A percentile compares a stretch with the other conserved stretches of the same genome.
These are phyloP conservation scores for Pygathrix nemaeus DNA, from an alignment of 2,113 vertebrate genomes.

Conservation along the genomic window DNA sequence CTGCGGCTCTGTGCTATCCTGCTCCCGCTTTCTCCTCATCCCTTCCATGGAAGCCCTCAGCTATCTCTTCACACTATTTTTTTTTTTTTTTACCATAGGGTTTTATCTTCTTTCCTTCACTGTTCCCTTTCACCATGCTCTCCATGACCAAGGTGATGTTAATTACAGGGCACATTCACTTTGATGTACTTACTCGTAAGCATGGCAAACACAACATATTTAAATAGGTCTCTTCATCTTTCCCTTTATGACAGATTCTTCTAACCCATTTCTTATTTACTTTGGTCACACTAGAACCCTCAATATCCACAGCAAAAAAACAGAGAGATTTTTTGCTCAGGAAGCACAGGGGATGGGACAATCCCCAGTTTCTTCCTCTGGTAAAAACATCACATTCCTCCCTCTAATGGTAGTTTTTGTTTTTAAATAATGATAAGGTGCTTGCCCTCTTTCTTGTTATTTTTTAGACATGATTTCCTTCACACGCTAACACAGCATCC, in stretches of 20 bases:
- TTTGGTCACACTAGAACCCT: too few species aligned
- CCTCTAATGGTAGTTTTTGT: neutral
- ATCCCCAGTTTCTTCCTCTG: neutral
- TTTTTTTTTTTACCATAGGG: too few species aligned
- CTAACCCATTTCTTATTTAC: neutral
- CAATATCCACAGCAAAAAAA: neutral
- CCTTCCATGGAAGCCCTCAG: rapidly evolving
- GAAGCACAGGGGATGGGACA: too few species aligned
- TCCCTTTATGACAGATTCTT: neutral
- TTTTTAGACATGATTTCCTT: neutral
- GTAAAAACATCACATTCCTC: too few species aligned
- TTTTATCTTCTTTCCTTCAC: neutral
- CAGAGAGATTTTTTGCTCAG: neutral
- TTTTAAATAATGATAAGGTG: neutral
- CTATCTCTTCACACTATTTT: neutral
- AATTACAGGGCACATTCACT: neutral
- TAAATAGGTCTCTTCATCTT: neutral
- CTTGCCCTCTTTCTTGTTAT: neutral
- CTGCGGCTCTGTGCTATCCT: rapidly evolving
- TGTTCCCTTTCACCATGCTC: neutral
- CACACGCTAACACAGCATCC: too few species aligned
- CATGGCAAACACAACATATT: too few species aligned
- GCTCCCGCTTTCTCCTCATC: neutral
- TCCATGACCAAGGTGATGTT: neutral
- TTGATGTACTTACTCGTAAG: neutral